phyloP scores from a whole-genome alignment of 2,888 invertebrate genomes.

The Bellardia pandia region DNA sequence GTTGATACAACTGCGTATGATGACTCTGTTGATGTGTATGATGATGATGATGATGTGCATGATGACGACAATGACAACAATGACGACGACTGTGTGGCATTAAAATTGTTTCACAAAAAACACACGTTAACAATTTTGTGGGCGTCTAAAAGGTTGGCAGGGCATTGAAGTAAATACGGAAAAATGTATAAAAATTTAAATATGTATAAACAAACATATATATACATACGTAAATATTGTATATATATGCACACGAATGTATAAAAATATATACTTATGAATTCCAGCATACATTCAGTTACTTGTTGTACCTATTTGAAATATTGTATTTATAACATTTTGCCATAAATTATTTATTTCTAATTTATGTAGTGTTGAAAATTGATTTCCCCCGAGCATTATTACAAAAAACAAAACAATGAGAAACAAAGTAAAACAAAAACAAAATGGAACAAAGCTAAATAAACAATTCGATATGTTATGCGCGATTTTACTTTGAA shows the following conservation, averaged over 20 bases:
- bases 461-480: conserved; percentile 20
- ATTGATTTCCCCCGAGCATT: conserved; percentile 62
- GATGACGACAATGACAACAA: background rate
- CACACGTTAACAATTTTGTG: conserved; percentile 15
- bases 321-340: conserved; percentile 23
- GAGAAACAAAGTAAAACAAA: background rate
- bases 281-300: conserved; percentile 1
- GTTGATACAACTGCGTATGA: background rate
- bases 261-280: background rate
- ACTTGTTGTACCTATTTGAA: conserved; percentile 41
- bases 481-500: background rate
- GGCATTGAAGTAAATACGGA: background rate
- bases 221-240: background rate
- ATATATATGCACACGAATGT: background rate
- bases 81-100: background rate
- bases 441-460: background rate
- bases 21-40: background rate
- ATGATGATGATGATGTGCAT: background rate
- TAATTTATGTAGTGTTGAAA: conserved; percentile 64
- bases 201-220: background rate
- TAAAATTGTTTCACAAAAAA: background rate
- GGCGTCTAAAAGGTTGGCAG: background rate
- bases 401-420: background rate
- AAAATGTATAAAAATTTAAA: background rate
- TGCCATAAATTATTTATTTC: conserved; percentile 58